phyloP scores from a whole-genome alignment of 2,797 vertebrate genomes.

The Microctenopoma stevenorrisi region DNA sequence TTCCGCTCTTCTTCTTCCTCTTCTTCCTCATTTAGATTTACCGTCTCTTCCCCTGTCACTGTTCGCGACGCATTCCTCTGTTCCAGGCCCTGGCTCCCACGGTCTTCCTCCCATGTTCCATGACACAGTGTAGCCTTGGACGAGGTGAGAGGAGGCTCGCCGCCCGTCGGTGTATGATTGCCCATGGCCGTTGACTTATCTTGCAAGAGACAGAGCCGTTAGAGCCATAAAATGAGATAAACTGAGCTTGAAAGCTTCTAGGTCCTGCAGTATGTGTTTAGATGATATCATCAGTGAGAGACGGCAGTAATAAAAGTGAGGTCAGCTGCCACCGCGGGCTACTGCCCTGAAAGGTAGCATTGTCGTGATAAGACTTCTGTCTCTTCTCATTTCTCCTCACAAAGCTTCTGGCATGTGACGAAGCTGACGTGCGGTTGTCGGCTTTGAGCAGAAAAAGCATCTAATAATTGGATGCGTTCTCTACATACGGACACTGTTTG shows the following conservation, averaged over 20 bases:
- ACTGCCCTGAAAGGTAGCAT: constrained; percentile 51
- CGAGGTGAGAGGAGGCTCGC: constrained; percentile 39
- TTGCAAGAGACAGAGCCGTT: constrained; percentile 38
- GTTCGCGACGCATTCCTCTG: constrained; percentile 38
- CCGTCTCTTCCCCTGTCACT: constrained; percentile 49
- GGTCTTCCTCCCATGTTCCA: constrained; percentile 27
- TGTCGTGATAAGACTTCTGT: constrained; percentile 55
- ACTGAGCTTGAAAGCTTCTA: constrained; percentile 61
- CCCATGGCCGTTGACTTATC: constrained; percentile 54
- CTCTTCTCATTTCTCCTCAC: constrained; percentile 51
- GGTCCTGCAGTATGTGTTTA: constrained; percentile 57
- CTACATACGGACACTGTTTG: constrained; percentile 55
- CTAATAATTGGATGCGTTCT: constrained; percentile 67
- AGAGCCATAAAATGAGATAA: constrained; percentile 64
- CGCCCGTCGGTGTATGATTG: constrained; percentile 25
- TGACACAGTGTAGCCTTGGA: constrained; percentile 41
- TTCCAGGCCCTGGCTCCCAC: constrained; percentile 22
- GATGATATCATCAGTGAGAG: constrained; percentile 73
- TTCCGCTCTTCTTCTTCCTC: constrained; percentile 13
- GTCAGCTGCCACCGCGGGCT: constrained; percentile 64
- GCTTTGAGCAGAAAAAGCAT: constrained; percentile 51
- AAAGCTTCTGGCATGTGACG: constrained; percentile 39
- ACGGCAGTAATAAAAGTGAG: constrained; percentile 70
- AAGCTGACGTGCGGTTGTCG: constrained; percentile 39
- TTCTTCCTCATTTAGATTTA: constrained; percentile 53